Percentiles rank a stretch among this genome's conserved stretches.
Conservation (phyloP, 2,888 invertebrate species). For the Melitaea athalia region DNA sequence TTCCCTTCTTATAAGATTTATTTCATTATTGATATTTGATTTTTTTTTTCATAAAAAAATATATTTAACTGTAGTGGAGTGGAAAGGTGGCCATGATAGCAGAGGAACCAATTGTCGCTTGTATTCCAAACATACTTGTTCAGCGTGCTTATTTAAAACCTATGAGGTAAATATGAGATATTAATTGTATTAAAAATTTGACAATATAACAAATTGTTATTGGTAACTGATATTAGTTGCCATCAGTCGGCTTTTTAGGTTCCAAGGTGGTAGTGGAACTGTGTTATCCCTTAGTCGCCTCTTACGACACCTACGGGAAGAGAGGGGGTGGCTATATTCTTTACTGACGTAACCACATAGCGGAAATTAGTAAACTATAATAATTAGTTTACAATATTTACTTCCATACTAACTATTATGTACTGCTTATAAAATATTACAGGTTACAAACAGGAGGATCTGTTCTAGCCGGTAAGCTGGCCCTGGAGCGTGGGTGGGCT, state of each 20-base stretch:
- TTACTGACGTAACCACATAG: no score
- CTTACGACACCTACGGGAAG: no score
- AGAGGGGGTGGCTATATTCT: no score
- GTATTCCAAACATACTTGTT: conserved; percentile 89
- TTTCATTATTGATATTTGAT: no score
- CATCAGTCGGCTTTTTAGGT: no score
- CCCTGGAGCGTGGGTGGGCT: conserved; percentile 92
- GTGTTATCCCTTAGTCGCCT: no score
- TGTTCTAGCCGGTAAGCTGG: conserved; percentile 90
- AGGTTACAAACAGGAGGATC: conserved; percentile 92
- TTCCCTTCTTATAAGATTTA: no score
- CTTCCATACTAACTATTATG: background rate
- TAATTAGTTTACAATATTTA: background rate
- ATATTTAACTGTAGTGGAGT: conserved; percentile 84
- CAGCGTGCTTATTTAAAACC: conserved; percentile 89
- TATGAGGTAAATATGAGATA: conserved; percentile 82
- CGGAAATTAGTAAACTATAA: no score
- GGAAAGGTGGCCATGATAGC: conserved; percentile 89
- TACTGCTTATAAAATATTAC: conserved; percentile 28
- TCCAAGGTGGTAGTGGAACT: no score
- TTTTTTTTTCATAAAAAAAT: no score
- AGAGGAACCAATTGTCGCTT: conserved; percentile 88
- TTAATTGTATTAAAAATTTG: conserved; percentile 12
- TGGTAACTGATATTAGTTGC: no score
- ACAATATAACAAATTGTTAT: no score